Percentiles rank a stretch among this genome's conserved stretches.
Conservation (phyloP, 2,113 vertebrate species). For the Sinocyclocheilus anophthalmus region DNA sequence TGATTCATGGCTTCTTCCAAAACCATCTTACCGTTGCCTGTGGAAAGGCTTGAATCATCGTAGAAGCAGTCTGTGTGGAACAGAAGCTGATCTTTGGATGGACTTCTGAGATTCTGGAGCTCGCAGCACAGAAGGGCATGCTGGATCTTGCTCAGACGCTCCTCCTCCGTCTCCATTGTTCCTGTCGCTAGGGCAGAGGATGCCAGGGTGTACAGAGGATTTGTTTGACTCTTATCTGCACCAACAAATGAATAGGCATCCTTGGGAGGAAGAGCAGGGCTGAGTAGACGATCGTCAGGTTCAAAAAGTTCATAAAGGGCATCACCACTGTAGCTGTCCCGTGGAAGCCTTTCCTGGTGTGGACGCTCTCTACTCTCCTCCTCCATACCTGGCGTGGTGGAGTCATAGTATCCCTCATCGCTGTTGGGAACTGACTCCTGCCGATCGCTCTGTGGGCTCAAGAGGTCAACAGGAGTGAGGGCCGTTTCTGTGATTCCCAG, state of each 20-base stretch:
- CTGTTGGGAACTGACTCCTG: conserved; percentile 95
- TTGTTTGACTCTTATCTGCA: conserved; percentile 66
- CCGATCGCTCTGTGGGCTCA: conserved; percentile 93
- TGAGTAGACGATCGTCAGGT: conserved; percentile 85
- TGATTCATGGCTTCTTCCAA: conserved; percentile 55
- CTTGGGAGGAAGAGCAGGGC: conserved; percentile 76
- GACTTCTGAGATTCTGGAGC: conserved; percentile 70
- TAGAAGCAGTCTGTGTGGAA: conserved; percentile 62
- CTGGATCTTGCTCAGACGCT: conserved; percentile 81
- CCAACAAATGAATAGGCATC: conserved; percentile 78
- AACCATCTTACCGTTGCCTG: conserved; percentile 60
- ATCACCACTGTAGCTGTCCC: conserved; percentile 96
- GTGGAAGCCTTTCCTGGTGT: conserved; percentile 81
- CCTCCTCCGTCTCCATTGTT: conserved; percentile 81
- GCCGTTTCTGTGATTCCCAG: conserved; percentile 65
- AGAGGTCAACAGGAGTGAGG: conserved; percentile 69
- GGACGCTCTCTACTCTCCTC: conserved; percentile 84
- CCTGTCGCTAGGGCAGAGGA: conserved; percentile 74
- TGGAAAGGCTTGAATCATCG: conserved; percentile 59
- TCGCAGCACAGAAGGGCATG: conserved; percentile 84
- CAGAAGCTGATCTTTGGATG: conserved; percentile 63
- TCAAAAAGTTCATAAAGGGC: conserved; percentile 96
- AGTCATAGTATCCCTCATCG: conserved; percentile 97
- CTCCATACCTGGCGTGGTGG: conserved; percentile 89
- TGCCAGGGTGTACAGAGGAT: conserved; percentile 72